Evolutionary conservation across 1,140 invertebrate genomes (phyloP), one percentile per base, ranked within the genome.

Genomic region (Drosophila arawakana): DNA sequence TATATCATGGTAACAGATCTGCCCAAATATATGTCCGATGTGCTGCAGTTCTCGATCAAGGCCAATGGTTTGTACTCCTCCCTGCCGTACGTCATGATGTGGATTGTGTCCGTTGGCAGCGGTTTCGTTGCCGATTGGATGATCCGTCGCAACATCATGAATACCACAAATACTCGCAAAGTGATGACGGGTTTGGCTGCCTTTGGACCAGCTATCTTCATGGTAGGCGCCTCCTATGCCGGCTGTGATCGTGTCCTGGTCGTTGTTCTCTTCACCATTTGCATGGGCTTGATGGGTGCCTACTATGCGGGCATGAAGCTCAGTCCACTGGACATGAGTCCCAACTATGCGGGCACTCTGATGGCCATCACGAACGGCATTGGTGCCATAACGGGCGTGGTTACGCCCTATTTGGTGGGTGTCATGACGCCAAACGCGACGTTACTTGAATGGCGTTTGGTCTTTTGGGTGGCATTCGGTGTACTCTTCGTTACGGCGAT

Each of bases 1-100:
- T 98, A 98, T 90, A 98, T 97, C 3, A 96, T 98, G 94, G 95
- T 98, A 0, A 98, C 97, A 5, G 96, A 98, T 91, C 93, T 99
- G 13, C 98, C 98, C 2, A 97, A 97, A 94, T 99, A 98, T 93
- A 97, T 99, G 95, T 95, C 95, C 71, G 95, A 96, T 90, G 96
- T 98, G 2, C 93, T 98, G 7, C 95, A 97, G 85, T 98, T 97
- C 92, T 95, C 97, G 75, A 96, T 98, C 47, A 95, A 94, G 79
- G 92, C 94, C 77, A 95, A 96, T 71, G 95, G 96, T 2, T 91
- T 95, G 0, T 93, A 95, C 30, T 96, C 95, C 2, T 94, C 95
- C 0, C 69, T 96, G 37, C 96, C 96, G 0, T 97, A 96, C 76
- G 86, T 96, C 0, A 93, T 94, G 60, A 96, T 96, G 96, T 96